Conservation (phyloP, 2,888 invertebrate genomes). For the Allygus modestus region DNA sequence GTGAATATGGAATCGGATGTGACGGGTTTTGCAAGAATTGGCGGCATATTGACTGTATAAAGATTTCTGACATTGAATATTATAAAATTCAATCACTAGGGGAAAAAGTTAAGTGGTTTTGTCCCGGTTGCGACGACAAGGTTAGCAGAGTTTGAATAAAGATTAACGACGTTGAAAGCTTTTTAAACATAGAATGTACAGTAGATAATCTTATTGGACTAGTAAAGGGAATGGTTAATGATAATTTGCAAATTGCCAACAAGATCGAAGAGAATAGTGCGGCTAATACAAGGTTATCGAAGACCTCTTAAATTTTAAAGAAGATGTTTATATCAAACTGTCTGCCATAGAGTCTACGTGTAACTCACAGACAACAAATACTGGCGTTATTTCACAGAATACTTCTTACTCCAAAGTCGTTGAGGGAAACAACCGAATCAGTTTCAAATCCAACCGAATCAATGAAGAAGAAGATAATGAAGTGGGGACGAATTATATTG, state of each 20-base stretch:
- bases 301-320: not conserved
- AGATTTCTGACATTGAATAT: not conserved
- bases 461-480: no score
- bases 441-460: no score
- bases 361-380: no score
- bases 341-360: no score
- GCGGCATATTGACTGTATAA: not conserved
- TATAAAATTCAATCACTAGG: not conserved
- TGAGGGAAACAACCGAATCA: no score
- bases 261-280: not conserved
- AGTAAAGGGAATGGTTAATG: not conserved
- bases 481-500: no score
- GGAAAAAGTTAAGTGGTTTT: conserved; percentile 16
- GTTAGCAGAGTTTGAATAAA: not conserved
- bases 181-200: not conserved
- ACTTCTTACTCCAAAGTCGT: no score
- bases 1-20: not conserved
- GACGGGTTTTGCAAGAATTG: not conserved
- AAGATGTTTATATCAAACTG: no score
- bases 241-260: not conserved
- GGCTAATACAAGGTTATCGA: conserved; percentile 1
- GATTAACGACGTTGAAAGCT: not conserved
- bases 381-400: no score
- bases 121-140: not conserved
- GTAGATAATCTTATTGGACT: not conserved